phyloP scores from a whole-genome alignment of 2,797 vertebrate species.

The Perodicticus potto region DNA sequence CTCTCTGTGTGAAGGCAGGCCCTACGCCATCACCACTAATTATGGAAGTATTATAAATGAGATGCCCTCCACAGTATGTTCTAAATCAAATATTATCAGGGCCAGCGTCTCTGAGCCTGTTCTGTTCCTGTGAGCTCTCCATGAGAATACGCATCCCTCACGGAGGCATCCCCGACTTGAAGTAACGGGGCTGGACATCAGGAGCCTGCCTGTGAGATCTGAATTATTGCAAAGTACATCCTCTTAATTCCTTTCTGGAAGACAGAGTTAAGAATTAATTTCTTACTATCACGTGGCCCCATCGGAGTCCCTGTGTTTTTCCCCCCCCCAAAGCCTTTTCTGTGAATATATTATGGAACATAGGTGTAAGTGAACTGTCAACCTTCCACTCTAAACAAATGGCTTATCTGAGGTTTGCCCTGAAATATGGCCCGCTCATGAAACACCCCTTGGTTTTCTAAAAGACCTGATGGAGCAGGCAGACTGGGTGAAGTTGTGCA shows the following conservation, averaged over 20 bases:
- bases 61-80: constrained; percentile 90
- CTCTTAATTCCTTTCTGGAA: constrained; percentile 88
- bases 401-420: constrained; percentile 63
- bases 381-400: constrained; percentile 72
- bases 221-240: constrained; percentile 83
- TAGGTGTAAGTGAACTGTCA: constrained; percentile 54
- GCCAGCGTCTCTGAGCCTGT: constrained; percentile 87
- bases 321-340: constrained; percentile 28
- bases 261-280: constrained; percentile 86
- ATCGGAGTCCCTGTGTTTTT: constrained; percentile 74
- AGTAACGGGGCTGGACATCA: constrained; percentile 71
- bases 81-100: constrained; percentile 93
- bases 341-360: constrained; percentile 8
- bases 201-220: constrained; percentile 80
- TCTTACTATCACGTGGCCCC: constrained; percentile 69
- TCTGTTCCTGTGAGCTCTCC: constrained; percentile 83
- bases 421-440: constrained; percentile 74
- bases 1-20: constrained; percentile 91
- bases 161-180: constrained; percentile 76
- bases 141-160: constrained; percentile 84
- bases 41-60: constrained; percentile 93
- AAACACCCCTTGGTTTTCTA: constrained; percentile 36
- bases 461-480: constrained; percentile 28
- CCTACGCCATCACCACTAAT: constrained; percentile 93
- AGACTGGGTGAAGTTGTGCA: constrained; percentile 54